A percentile compares a stretch with the other conserved stretches of the same genome.
Evolutionary conservation across 2,113 vertebrate genomes (phyloP).

Genomic region (Diadophis punctatus): DNA sequence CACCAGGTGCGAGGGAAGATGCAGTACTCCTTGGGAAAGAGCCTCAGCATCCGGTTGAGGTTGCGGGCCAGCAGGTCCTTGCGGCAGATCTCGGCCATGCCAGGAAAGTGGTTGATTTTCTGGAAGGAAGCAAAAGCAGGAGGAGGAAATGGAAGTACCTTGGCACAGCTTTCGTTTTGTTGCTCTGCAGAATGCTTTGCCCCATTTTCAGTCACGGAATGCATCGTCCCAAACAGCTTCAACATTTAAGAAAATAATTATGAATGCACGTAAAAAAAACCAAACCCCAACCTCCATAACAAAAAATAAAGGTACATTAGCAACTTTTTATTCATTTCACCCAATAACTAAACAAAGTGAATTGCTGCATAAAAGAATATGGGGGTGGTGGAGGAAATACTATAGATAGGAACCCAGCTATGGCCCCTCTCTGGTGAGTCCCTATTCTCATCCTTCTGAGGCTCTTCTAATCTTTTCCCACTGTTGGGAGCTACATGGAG

Average conservation of each 20-base stretch:
- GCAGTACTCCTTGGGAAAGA: slow-evolving; percentile 71
- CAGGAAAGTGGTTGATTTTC: slow-evolving; percentile 81
- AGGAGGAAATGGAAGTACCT: background rate
- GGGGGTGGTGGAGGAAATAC: background rate
- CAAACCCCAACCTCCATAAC: background rate
- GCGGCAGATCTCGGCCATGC: slow-evolving; percentile 77
- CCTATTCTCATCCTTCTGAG: background rate
- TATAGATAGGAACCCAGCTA: background rate
- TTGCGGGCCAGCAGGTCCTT: slow-evolving; percentile 75
- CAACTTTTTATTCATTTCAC: background rate
- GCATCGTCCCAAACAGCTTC: background rate
- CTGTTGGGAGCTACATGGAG: background rate
- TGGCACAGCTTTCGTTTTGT: background rate
- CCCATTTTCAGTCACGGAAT: background rate
- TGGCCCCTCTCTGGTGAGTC: background rate
- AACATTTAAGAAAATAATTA: background rate
- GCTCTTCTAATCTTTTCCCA: background rate
- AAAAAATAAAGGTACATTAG: background rate
- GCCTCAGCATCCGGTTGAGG: slow-evolving; percentile 73
- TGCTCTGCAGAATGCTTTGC: background rate
- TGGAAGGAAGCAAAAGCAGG: slow-evolving; percentile 42
- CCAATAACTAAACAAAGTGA: background rate
- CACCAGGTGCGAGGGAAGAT: slow-evolving; percentile 78
- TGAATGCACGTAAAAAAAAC: background rate
- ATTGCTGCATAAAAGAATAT: background rate